A percentile compares a stretch with the other conserved stretches of the same genome.
These are phyloP conservation scores for Leucopsar rothschildi DNA, from an alignment of 2,113 vertebrate species.

Conservation along the genomic window DNA sequence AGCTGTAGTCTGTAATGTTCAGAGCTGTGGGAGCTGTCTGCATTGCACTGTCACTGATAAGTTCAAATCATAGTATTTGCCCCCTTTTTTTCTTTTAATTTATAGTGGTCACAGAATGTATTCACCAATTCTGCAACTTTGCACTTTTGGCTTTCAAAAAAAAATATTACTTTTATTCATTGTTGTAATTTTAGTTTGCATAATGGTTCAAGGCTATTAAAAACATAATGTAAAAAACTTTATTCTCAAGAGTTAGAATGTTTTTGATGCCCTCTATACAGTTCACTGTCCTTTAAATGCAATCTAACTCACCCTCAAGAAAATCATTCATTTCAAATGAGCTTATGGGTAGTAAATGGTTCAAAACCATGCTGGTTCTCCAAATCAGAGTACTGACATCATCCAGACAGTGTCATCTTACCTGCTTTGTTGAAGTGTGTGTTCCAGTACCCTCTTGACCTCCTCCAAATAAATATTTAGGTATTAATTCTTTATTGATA, in stretches of 20 bases:
- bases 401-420: not conserved
- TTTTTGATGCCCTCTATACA: not conserved
- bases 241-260: not conserved
- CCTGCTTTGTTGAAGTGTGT: not conserved
- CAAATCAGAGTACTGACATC: not conserved
- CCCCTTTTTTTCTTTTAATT: not conserved
- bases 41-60: conserved; percentile 40
- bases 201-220: not conserved
- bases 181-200: not conserved
- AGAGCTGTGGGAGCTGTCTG: conserved; percentile 29
- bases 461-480: not conserved
- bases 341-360: not conserved
- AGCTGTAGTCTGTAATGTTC: conserved; percentile 45
- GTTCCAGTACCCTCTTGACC: not conserved
- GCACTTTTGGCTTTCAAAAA: not conserved
- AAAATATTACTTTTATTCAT: not conserved
- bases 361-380: not conserved
- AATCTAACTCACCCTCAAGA: not conserved
- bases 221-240: accelerated
- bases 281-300: not conserved
- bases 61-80: not conserved
- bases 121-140: not conserved
- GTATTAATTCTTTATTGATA: not conserved
- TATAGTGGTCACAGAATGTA: not conserved
- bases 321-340: not conserved